A percentile compares a stretch with the other conserved stretches of the same genome.
Evolutionary conservation across 2,797 vertebrate species (phyloP).

Genomic region (Eutrigla gurnardus): DNA sequence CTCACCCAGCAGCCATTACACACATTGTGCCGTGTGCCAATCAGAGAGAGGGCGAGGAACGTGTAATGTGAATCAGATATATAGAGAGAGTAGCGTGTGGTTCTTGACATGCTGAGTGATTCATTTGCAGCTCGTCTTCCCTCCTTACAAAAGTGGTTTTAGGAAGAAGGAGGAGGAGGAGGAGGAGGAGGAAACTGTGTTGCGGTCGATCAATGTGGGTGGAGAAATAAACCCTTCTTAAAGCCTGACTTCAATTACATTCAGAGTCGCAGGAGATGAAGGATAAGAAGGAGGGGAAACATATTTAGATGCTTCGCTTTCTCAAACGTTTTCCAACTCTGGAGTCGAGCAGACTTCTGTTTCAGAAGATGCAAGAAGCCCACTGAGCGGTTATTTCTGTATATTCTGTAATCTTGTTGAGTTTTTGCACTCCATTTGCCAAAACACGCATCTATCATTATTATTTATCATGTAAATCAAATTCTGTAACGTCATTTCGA

Average conservation of each 20-base stretch:
- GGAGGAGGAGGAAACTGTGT: conserved; percentile 4
- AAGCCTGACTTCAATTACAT: conserved; percentile 33
- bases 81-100: conserved; percentile 6
- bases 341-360: neutral
- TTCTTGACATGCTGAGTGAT: conserved; percentile 53
- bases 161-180: neutral
- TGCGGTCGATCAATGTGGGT: conserved; percentile 37
- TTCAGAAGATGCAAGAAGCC: conserved; percentile 1
- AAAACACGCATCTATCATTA: neutral
- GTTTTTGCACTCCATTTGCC: neutral
- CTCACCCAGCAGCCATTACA: conserved; percentile 69
- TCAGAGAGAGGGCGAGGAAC: conserved; percentile 56
- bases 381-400: conserved; percentile 14
- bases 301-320: conserved; percentile 27
- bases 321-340: conserved; percentile 23
- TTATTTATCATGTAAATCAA: neutral
- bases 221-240: conserved; percentile 40
- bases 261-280: neutral
- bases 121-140: conserved; percentile 52
- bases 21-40: conserved; percentile 68
- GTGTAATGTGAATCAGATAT: conserved; percentile 65
- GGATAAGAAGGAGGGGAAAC: conserved; percentile 15
- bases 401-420: conserved; percentile 16
- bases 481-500: neutral
- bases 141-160: conserved; percentile 32